phyloP scores from a whole-genome alignment of 2,888 invertebrate genomes.

The Phyllotreta cruciferae region DNA sequence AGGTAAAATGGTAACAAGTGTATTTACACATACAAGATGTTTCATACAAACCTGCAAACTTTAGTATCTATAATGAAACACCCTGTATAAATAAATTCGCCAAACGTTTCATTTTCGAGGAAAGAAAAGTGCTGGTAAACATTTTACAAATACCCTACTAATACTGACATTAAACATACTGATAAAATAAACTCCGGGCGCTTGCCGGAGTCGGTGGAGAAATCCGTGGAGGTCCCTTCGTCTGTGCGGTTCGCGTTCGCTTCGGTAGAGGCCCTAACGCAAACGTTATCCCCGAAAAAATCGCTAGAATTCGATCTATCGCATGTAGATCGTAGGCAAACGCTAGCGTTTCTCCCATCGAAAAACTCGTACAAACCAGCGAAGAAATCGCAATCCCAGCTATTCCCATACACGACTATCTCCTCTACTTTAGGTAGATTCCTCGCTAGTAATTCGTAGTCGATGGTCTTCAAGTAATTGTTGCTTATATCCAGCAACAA shows the following conservation, averaged over 20 bases:
- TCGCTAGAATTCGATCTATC: slow-evolving; percentile 41
- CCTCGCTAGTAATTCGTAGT: slow-evolving; percentile 51
- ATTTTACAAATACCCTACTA: slow-evolving; percentile 1
- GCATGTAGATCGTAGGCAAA: slow-evolving; percentile 52
- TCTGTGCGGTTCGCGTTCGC: slow-evolving; percentile 6
- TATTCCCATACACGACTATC: slow-evolving; percentile 53
- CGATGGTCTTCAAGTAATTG: slow-evolving; percentile 52
- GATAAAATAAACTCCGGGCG: slow-evolving; percentile 7
- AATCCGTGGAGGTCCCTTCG: slow-evolving; percentile 37
- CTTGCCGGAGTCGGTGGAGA: slow-evolving; percentile 35
- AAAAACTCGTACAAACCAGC: slow-evolving; percentile 54
- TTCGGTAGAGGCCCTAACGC: slow-evolving; percentile 32
- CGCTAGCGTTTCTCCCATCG: slow-evolving; percentile 47
- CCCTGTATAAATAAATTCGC: too few species aligned
- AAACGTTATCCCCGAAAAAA: slow-evolving; percentile 45
- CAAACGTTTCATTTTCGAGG: background rate
- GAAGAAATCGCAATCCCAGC: slow-evolving; percentile 55
- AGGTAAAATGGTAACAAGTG: too few species aligned
- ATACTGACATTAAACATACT: slow-evolving; percentile 13
- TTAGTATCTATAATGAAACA: too few species aligned
- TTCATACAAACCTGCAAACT: too few species aligned
- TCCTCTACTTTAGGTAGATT: slow-evolving; percentile 54
- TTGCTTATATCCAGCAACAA: slow-evolving; percentile 51
- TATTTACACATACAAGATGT: too few species aligned
- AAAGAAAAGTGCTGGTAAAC: background rate